Base-by-base conservation (phyloP, 2,113 vertebrate species). In the Tachycineta bicolor region DNA sequence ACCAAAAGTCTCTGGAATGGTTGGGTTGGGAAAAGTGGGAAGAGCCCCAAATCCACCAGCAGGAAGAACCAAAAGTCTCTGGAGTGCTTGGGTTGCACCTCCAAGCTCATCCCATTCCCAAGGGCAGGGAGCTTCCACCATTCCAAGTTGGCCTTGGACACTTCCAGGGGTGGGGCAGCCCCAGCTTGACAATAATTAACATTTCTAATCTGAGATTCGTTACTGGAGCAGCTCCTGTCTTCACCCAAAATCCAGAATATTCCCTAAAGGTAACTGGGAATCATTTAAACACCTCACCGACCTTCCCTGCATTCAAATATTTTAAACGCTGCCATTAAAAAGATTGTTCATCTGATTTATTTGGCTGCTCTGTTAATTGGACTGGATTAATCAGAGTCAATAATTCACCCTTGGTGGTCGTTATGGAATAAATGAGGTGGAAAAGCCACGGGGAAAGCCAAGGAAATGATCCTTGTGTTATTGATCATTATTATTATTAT, bases 221-320 rank as follows among this genome's bases (percentile, higher is more conserved):
- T 37, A 9, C 34, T 41, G 22, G 12, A 58, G 14, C 33, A 89
- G 31, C 47, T 49, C 5, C 3, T 25, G 28, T 11, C 46, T 55
- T 50, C 19, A 65, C 19, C 23, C 44, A 11, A 80, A 74, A 8
- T 10, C 12, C 5, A 53, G 41, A n/a, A 62, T 6, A 71, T 81
- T 37, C 34, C 34, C 7, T 0, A 21, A 14, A 21, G 1, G 2
- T 14, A 22, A 41, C 5, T 24, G 10, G 44, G 44, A n/a, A 14
- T 49, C 3, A 0, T 33, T 62, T 8, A 7, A 29, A 34, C 44
- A 31, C 67, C 37, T 82, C 50, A 6, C 37, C 2, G 5, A 22
- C 31, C 28, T 60, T 33, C 43, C 43, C 33, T n/a, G 17, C 25
- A 50, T 23, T 6, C 3, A 56, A 52, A 14, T 8, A 47, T 43